phyloP scores from a whole-genome alignment of 2,113 vertebrate species.

The Equus quagga region DNA sequence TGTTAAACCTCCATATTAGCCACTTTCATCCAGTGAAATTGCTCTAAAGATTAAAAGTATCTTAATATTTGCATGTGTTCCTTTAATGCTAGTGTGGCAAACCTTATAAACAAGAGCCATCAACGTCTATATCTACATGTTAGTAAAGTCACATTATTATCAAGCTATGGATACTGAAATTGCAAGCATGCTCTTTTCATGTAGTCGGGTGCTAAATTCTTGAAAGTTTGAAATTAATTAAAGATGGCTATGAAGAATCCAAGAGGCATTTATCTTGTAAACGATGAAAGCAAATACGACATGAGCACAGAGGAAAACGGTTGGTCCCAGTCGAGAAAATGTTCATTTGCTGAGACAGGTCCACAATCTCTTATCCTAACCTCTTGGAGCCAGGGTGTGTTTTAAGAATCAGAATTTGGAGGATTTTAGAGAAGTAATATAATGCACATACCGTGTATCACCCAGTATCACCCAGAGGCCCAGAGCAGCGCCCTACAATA shows the following conservation, averaged over 20 bases:
- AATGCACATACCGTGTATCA: background rate
- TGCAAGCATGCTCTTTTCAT: background rate
- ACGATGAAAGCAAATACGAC: background rate
- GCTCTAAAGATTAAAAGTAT: constrained; percentile 20
- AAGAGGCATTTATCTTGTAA: background rate
- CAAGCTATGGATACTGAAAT: background rate
- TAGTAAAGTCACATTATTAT: background rate
- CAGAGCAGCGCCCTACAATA: background rate
- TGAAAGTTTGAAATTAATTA: constrained; percentile 9
- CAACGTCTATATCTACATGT: background rate
- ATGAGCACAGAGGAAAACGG: background rate
- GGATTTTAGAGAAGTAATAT: background rate
- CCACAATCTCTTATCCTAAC: background rate
- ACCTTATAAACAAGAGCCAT: background rate
- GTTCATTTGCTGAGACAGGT: background rate
- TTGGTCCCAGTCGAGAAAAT: background rate
- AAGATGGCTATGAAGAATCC: background rate
- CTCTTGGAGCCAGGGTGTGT: background rate
- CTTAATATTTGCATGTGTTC: background rate
- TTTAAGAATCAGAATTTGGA: background rate
- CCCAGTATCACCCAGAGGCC: background rate
- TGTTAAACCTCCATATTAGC: background rate
- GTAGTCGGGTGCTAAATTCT: background rate
- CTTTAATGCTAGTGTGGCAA: background rate
- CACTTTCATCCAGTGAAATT: background rate